These are phyloP conservation scores for Rhynchonycteris naso DNA, from an alignment of 2,797 vertebrate species.

Conservation along the genomic window DNA sequence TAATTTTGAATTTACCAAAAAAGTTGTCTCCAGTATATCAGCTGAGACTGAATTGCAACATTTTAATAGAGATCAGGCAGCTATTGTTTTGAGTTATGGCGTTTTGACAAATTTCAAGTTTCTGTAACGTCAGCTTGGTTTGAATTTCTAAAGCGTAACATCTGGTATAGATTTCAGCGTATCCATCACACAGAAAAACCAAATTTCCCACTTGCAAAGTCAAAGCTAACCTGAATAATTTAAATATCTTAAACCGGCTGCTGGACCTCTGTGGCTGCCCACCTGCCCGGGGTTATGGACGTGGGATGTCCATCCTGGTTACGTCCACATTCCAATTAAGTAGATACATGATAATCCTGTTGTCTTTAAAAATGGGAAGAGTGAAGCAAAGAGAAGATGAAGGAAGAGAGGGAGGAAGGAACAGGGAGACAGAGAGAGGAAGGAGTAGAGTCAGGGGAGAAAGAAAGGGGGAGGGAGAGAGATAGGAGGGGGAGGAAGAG, in stretches of 20 bases:
- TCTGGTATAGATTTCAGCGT: slow-evolving; percentile 56
- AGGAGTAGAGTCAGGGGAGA: too few species aligned
- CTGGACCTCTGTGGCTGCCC: not conserved
- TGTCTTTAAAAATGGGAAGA: not conserved
- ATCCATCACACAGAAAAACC: not conserved
- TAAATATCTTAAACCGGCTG: not conserved
- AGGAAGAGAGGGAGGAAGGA: not conserved
- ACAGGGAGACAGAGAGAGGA: accelerated
- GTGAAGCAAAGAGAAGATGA: not conserved
- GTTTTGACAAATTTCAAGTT: slow-evolving; percentile 67
- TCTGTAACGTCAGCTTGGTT: slow-evolving; percentile 60
- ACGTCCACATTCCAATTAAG: not conserved
- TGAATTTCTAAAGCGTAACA: slow-evolving; percentile 58
- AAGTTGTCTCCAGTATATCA: slow-evolving; percentile 68
- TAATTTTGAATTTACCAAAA: slow-evolving; percentile 71
- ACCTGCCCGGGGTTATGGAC: not conserved
- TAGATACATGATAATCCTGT: not conserved
- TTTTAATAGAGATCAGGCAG: slow-evolving; percentile 66
- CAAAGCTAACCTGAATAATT: slow-evolving; percentile 33
- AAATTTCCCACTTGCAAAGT: slow-evolving; percentile 46
- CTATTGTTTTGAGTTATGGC: slow-evolving; percentile 54
- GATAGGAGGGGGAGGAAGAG: accelerated
- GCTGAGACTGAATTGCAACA: not conserved
- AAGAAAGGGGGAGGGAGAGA: not conserved
- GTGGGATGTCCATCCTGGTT: not conserved